phyloP scores from a whole-genome alignment of 1,140 invertebrate genomes.

The Magallana ariakensis region DNA sequence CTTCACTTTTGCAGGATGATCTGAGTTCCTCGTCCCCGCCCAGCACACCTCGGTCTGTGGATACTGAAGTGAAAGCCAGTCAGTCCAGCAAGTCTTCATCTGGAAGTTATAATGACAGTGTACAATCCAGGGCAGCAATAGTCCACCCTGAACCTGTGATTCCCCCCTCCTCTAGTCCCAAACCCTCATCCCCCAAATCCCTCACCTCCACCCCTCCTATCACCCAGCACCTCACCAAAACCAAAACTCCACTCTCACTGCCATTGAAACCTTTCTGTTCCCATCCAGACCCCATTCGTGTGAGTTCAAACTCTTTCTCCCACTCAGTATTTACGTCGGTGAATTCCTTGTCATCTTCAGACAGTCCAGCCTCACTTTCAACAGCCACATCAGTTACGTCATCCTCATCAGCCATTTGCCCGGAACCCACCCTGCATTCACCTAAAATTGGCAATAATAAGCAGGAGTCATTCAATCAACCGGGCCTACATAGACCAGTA shows the following conservation, averaged over 20 bases:
- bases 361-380: conserved; percentile 1
- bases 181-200: conserved; percentile 40
- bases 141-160: conserved; percentile 43
- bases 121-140: neutral
- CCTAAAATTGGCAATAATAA: conserved; percentile 16
- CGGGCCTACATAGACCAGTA: conserved; percentile 3
- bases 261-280: conserved; percentile 36
- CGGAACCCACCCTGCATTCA: conserved; percentile 28
- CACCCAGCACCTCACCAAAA: conserved; percentile 66
- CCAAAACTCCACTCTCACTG: conserved; percentile 54
- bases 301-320: conserved; percentile 31
- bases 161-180: conserved; percentile 19
- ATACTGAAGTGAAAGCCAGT: conserved; percentile 60
- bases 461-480: conserved; percentile 17
- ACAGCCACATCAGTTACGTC: conserved; percentile 12
- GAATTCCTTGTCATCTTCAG: conserved; percentile 31
- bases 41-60: conserved; percentile 73
- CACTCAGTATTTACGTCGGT: conserved; percentile 43
- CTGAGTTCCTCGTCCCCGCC: conserved; percentile 73
- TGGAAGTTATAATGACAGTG: conserved; percentile 28
- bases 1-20: conserved; percentile 66
- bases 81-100: neutral
- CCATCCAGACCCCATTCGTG: conserved; percentile 24
- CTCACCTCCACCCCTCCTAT: conserved; percentile 71
- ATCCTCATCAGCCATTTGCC: conserved; percentile 4